phyloP scores from a whole-genome alignment of 2,888 invertebrate genomes.

The Nezara viridula region DNA sequence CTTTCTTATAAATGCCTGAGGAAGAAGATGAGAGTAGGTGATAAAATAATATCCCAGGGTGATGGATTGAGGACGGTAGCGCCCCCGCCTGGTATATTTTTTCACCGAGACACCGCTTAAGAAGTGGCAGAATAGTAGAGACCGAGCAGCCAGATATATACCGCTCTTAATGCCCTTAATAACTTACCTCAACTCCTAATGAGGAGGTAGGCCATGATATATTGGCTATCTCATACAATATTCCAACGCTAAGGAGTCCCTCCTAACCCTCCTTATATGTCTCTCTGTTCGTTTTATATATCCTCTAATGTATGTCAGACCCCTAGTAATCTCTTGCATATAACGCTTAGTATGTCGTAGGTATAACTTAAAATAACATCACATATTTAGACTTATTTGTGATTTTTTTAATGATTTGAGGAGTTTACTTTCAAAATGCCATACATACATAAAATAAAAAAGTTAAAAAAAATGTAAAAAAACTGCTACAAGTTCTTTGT shows the following conservation, averaged over 20 bases:
- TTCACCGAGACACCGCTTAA: neutral
- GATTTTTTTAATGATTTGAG: too few relatives aligned
- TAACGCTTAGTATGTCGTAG: too few relatives aligned
- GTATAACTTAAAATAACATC: too few relatives aligned
- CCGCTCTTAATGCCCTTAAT: constrained; percentile 4
- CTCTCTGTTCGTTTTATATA: neutral
- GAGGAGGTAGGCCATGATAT: neutral
- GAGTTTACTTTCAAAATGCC: too few relatives aligned
- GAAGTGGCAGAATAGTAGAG: neutral
- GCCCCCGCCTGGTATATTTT: neutral
- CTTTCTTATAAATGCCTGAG: neutral
- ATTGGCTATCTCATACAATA: constrained; percentile 4
- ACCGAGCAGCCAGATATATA: neutral
- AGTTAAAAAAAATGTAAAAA: too few relatives aligned
- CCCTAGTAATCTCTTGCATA: neutral
- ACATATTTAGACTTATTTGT: too few relatives aligned
- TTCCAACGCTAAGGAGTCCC: neutral
- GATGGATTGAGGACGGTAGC: neutral
- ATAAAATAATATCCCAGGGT: neutral
- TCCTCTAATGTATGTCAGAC: neutral
- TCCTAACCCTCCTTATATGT: neutral
- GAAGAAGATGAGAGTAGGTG: neutral
- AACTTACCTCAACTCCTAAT: neutral
- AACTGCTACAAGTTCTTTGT: too few relatives aligned
- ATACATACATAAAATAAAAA: too few relatives aligned